Evolutionary conservation across 2,797 vertebrate genomes (phyloP).

Genomic region (Chelon auratus): DNA sequence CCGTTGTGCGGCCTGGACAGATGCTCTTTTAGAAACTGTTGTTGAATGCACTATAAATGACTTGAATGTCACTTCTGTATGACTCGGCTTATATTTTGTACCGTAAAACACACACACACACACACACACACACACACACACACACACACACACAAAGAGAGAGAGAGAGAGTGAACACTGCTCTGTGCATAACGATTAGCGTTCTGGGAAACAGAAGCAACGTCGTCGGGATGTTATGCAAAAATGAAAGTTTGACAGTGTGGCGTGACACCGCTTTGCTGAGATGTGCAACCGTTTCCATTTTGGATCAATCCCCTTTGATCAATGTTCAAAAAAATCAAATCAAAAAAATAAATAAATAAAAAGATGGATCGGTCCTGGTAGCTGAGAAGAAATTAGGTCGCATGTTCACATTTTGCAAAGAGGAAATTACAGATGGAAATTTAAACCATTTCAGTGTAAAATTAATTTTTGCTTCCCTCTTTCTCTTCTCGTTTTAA

Average conservation of each 20-base stretch:
- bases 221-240: slow-evolving; percentile 9
- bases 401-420: not conserved
- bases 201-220: slow-evolving; percentile 23
- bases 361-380: too few relatives aligned
- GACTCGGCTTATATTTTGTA: not conserved
- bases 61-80: not conserved
- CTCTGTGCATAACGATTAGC: not conserved
- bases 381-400: too few relatives aligned
- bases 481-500: too few relatives aligned
- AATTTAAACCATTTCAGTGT: slow-evolving; percentile 20
- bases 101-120: not conserved
- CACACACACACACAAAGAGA: not conserved
- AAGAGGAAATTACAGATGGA: slow-evolving; percentile 36
- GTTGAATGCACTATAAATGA: not conserved
- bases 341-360: not conserved
- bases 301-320: not conserved
- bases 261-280: not conserved
- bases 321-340: not conserved
- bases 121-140: not conserved
- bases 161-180: not conserved
- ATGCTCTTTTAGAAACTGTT: slow-evolving; percentile 1
- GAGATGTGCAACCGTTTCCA: not conserved
- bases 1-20: not conserved
- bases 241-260: slow-evolving; percentile 2
- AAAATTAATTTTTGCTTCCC: not conserved